A percentile compares a stretch with the other conserved stretches of the same genome.
phyloP scores from a whole-genome alignment of 2,113 vertebrate species.

The Ageneiosus marmoratus region DNA sequence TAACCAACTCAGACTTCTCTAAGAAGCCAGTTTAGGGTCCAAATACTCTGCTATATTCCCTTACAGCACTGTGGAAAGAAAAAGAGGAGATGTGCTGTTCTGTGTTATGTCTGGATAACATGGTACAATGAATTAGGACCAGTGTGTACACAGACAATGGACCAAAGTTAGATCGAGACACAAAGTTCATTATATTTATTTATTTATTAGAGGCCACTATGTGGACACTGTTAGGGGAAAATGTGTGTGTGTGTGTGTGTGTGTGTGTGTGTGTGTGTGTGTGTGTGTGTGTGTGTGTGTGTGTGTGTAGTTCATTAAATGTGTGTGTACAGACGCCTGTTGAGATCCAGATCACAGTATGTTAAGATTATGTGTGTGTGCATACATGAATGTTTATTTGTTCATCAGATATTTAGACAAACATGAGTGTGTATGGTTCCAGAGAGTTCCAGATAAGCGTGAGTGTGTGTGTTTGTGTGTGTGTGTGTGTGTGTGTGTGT shows the following conservation, averaged over 20 bases:
- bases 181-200: background rate
- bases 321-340: background rate
- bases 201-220: background rate
- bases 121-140: background rate
- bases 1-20: conserved; percentile 34
- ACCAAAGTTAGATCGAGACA: background rate
- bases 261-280: background rate
- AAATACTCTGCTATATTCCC: conserved; percentile 33
- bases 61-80: conserved; percentile 39
- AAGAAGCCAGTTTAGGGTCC: background rate
- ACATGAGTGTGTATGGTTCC: background rate
- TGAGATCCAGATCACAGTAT: background rate
- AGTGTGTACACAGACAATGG: background rate
- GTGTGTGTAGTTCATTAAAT: background rate
- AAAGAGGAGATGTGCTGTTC: background rate
- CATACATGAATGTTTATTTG: background rate
- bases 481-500: conserved; percentile 6
- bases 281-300: background rate
- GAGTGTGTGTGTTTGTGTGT: background rate
- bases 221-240: background rate
- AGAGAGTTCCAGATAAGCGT: background rate
- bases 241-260: background rate
- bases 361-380: background rate
- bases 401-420: background rate
- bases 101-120: background rate